Base-by-base conservation (phyloP, 2,888 invertebrate genomes). In the Heteropelma amictum region DNA sequence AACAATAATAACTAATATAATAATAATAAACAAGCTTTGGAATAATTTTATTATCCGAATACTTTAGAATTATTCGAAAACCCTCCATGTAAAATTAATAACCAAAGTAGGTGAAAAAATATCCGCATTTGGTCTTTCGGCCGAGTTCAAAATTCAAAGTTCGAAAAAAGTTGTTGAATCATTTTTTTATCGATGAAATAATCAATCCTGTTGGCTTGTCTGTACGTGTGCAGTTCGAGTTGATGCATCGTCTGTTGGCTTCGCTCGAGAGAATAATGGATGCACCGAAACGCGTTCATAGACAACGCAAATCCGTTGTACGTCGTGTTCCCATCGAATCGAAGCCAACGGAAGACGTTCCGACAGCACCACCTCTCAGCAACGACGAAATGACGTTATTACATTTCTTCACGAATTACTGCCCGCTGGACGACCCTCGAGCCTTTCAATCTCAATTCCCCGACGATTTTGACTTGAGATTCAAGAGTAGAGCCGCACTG, bases 381-480 rank as follows among this genome's bases (percentile, higher is more conserved):
- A 81, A 81, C n/a, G 80, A 86, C 65, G 80, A 88, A 77, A 76
- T 70, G 68, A 71, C 83, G 14, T 83, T 83, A 65, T 74, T 88
- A 30, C 77, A 78, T 17, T 86, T 83, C 71, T 87, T 87, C 73
- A 86, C 87, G 26, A 67, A 82, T 54, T 86, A 81, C 51, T 85
- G 87, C 80, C 69, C 79, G 51, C 77, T 81, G 61, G 78, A 86
- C 76, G 81, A 89, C 82, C 77, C 82, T 77, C 70, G 82, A 76
- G 67, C 82, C 68, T 85, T 86, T 85, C 70, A 88, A 82, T 67
- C 84, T 78, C 47, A 88, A 78, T 81, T 90, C 33, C 84, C 85
- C 0, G 81, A 85, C 38, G 84, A 85, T 51, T 83, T 84, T 38
- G 79, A 84, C 40, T 58, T 83, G 4, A 79, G 75, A n/a, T 83